Percentiles rank a stretch among this genome's conserved stretches.
Conservation (phyloP, 2,888 invertebrate species). For the Diogma glabrata region DNA sequence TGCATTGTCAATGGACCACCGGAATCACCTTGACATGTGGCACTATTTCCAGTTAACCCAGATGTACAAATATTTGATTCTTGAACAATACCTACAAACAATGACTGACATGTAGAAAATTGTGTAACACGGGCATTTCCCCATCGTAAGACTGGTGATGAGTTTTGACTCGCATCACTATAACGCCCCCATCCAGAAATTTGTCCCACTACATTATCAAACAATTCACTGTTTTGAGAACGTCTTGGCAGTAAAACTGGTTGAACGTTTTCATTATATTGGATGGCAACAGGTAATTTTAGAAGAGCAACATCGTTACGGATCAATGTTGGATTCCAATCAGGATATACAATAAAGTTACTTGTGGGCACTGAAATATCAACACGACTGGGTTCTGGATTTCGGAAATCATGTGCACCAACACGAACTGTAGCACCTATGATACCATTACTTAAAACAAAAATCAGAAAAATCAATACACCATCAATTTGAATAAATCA, state of each 20-base stretch:
- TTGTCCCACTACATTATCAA: background rate
- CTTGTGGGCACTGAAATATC: background rate
- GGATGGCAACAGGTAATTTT: background rate
- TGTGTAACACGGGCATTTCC: background rate
- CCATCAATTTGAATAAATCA: background rate
- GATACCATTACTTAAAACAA: too few relatives aligned
- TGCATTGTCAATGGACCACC: constrained; percentile 25
- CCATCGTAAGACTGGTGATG: background rate
- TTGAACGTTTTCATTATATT: background rate
- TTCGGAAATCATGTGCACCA: background rate
- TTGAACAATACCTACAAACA: background rate
- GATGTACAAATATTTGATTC: constrained; percentile 25
- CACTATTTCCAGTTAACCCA: constrained; percentile 23
- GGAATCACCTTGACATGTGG: constrained; percentile 30
- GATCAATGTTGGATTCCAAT: background rate
- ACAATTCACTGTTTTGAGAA: background rate
- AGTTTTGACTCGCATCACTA: background rate
- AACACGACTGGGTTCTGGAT: background rate
- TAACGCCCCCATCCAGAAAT: constrained; percentile 9
- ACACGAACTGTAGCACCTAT: background rate
- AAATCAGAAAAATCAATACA: too few relatives aligned
- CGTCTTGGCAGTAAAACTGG: constrained; percentile 1
- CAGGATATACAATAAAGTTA: background rate
- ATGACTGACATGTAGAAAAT: background rate
- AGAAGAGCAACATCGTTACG: constrained; percentile 10